Conservation (phyloP, 2,113 vertebrate genomes). For the Narcine bancroftii region DNA sequence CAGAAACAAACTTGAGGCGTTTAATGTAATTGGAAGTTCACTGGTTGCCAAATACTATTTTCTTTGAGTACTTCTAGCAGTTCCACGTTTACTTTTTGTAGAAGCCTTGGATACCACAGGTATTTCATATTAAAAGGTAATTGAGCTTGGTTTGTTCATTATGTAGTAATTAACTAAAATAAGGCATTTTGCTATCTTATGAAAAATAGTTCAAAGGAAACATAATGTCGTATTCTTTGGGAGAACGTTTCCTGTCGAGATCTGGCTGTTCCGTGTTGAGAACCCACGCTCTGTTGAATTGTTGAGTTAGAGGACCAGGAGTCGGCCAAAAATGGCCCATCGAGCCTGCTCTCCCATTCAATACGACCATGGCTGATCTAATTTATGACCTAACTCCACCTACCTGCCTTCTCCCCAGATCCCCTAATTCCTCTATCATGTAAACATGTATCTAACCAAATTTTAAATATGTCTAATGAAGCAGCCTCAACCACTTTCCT, state of each 20-base stretch:
- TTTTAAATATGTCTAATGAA: too few relatives aligned
- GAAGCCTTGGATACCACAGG: background rate
- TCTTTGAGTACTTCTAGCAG: background rate
- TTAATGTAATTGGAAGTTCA: background rate
- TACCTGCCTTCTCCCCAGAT: too few relatives aligned
- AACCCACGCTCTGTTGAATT: background rate
- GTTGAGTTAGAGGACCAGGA: too few relatives aligned
- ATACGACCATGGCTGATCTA: too few relatives aligned
- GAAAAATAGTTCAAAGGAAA: background rate
- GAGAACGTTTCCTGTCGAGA: background rate
- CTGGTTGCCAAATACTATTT: background rate
- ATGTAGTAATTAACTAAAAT: background rate
- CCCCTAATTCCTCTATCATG: too few relatives aligned
- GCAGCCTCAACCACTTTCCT: too few relatives aligned
- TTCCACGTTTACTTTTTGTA: background rate
- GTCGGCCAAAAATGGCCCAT: too few relatives aligned
- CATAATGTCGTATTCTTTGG: background rate
- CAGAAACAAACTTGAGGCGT: background rate
- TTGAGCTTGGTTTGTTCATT: background rate
- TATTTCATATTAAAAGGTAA: background rate
- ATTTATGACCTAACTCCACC: too few relatives aligned
- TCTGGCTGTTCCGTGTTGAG: background rate
- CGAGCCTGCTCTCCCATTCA: too few relatives aligned
- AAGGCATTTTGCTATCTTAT: background rate
- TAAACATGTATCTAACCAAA: too few relatives aligned